A percentile compares a stretch with the other conserved stretches of the same genome.
These are phyloP conservation scores for Neodiprion lecontei DNA, from an alignment of 1,140 invertebrate species.

Conservation along the genomic window DNA sequence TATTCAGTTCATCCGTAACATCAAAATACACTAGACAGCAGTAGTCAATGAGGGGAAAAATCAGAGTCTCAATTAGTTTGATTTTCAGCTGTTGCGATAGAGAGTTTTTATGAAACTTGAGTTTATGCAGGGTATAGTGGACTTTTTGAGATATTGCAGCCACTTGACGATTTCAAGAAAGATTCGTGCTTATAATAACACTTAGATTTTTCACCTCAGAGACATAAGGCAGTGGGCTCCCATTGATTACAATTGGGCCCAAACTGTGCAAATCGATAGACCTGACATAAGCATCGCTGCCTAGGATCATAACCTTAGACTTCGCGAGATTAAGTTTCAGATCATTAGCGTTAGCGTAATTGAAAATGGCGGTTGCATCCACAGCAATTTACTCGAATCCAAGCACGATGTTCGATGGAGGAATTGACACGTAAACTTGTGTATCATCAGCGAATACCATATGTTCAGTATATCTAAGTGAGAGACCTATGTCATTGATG, in stretches of 20 bases:
- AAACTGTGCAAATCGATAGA: background rate
- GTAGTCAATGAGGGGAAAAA: background rate
- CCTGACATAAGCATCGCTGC: background rate
- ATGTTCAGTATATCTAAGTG: background rate
- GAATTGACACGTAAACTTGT: background rate
- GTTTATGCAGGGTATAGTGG: background rate
- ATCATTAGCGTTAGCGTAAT: background rate
- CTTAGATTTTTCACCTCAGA: background rate
- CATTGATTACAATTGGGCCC: background rate
- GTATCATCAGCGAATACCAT: slow-evolving; percentile 1
- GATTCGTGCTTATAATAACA: background rate
- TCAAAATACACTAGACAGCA: background rate
- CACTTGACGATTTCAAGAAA: background rate
- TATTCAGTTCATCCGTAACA: background rate
- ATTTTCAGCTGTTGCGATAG: background rate
- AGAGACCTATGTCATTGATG: background rate
- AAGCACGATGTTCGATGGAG: background rate
- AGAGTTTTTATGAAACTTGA: background rate
- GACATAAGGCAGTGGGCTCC: background rate
- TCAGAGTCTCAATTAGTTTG: background rate
- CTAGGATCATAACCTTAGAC: background rate
- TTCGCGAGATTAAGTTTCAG: background rate
- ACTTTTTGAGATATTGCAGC: background rate
- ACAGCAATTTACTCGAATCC: background rate
- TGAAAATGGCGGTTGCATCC: background rate